Conservation (phyloP, 1,140 invertebrate genomes). For the Cataglyphis hispanica region DNA sequence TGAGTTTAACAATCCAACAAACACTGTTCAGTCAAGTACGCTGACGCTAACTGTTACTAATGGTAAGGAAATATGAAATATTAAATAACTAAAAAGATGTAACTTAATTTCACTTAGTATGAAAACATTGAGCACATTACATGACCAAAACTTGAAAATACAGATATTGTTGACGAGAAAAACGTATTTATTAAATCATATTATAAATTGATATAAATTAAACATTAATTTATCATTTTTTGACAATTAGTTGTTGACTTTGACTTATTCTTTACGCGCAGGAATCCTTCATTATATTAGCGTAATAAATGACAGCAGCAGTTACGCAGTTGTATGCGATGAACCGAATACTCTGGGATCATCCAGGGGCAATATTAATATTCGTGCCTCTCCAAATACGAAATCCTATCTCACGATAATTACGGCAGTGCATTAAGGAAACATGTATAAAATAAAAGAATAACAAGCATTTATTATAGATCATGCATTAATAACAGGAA, state of each 20-base stretch:
- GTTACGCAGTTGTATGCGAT: constrained; percentile 81
- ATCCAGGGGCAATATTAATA: constrained; percentile 75
- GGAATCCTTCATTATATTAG: constrained; percentile 81
- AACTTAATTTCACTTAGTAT: constrained; percentile 25
- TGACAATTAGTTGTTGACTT: not conserved
- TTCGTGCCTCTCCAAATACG: constrained; percentile 79
- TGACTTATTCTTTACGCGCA: constrained; percentile 58
- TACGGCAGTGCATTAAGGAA: constrained; percentile 79
- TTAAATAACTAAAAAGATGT: not conserved
- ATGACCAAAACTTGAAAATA: not conserved
- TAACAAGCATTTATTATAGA: not conserved
- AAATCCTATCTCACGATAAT: constrained; percentile 76
- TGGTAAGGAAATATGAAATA: constrained; percentile 66
- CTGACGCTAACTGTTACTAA: constrained; percentile 71
- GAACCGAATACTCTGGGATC: constrained; percentile 78
- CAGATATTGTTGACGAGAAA: not conserved
- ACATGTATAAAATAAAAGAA: not conserved
- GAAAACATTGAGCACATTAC: not conserved
- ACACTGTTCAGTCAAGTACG: constrained; percentile 67
- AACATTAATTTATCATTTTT: not conserved
- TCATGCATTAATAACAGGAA: not conserved
- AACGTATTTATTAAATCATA: constrained; percentile 10
- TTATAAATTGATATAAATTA: too few species aligned
- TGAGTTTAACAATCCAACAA: constrained; percentile 78
- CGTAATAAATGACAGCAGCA: constrained; percentile 77